Conservation (phyloP, 2,113 vertebrate genomes). For the Pelusios castaneus region DNA sequence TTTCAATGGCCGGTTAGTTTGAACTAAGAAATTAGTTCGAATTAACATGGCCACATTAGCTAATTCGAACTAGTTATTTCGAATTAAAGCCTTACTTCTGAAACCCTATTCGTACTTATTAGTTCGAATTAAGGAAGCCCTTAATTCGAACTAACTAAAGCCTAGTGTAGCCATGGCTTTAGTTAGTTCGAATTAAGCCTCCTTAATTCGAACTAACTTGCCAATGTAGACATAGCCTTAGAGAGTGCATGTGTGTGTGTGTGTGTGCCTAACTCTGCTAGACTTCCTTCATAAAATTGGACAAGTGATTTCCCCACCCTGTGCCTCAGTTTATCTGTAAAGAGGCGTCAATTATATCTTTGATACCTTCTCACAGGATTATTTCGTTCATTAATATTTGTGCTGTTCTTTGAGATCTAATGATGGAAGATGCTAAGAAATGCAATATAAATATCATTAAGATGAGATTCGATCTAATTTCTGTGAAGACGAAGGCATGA, state of each 20-base stretch:
- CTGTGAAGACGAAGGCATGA: background rate
- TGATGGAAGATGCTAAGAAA: background rate
- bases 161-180: no score
- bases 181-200: no score
- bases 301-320: fast-evolving
- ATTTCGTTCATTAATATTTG: background rate
- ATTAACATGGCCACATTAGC: no score
- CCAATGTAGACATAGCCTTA: no score
- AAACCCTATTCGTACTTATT: no score
- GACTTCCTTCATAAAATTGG: background rate
- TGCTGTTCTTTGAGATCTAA: background rate
- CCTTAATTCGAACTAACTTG: no score
- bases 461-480: fast-evolving
- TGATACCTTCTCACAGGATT: fast-evolving
- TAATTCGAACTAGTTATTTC: no score
- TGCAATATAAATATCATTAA: background rate
- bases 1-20: no score
- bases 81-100: no score
- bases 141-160: no score
- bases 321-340: fast-evolving
- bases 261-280: background rate
- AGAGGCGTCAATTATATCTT: fast-evolving
- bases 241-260: background rate
- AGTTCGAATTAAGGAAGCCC: no score
- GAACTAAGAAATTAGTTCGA: no score